Base-by-base conservation (phyloP, 2,113 vertebrate species). In the Cyphomyrus discorhynchus region DNA sequence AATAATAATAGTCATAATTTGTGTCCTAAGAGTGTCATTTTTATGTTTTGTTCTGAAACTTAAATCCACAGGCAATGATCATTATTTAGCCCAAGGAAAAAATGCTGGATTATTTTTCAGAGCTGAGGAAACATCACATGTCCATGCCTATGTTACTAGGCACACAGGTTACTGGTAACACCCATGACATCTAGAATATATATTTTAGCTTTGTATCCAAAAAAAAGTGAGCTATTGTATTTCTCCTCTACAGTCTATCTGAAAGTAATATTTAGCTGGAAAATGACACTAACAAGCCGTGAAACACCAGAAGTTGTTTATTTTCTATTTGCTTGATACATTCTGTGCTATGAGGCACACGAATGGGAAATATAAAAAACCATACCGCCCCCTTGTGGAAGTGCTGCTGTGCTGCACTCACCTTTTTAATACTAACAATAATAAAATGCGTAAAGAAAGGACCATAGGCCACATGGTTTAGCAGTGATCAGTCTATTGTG, bases 1-100 rank as follows among this genome's bases (percentile, higher is more conserved):
- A 93, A 27, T 86, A 74, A 86, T 56, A 46, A 35, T 87, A 27
- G 13, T 50, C 45, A 83, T 2, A 77, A 19, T 11, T n/a, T 27
- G 91, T 91, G 89, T 92, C 94, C 89, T 92, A 88, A 93, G 92
- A 39, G n/a, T 93, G 95, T 94, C 95, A 94, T 53, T 42, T 46
- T 82, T 83, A 94, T 92, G 90, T 89, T 90, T 90, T 91, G 91
- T 95, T 92, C 90, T 94, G 88, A 86, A 45, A 91, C 24, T 91
- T 42, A 42, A 42, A 80, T 80, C 66, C 15, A 74, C 27, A 35
- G 10, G 9, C 27, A 70, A n/a, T 3, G 62, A 35, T 35, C 49
- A 86, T 47, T 47, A 86, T 31, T 15, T 66, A 3, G 27, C 74
- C 70, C 11, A 15, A 5, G 31, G n/a, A 27, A 66, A 66, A 66